A percentile compares a stretch with the other conserved stretches of the same genome.
Evolutionary conservation across 2,888 invertebrate genomes (phyloP).

Genomic region (Volucella zonaria): DNA sequence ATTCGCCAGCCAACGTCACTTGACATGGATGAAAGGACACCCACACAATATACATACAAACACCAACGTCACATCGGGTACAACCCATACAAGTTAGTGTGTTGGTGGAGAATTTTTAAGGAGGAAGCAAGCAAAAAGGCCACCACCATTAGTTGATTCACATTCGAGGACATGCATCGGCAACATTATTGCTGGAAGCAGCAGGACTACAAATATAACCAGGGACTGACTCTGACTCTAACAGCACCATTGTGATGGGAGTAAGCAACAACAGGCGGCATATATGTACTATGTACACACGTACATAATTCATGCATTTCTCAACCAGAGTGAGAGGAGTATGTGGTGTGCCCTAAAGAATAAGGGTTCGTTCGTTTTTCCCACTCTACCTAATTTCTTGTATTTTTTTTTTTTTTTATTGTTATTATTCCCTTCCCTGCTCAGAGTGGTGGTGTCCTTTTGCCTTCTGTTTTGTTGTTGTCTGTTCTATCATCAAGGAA

Average conservation of each 20-base stretch:
- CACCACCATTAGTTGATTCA: constrained; percentile 45
- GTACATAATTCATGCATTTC: constrained; percentile 65
- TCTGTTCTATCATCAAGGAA: no score
- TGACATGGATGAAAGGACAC: constrained; percentile 70
- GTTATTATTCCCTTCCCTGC: no score
- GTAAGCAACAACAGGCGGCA: constrained; percentile 59
- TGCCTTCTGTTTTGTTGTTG: constrained; percentile 41
- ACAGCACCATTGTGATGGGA: neutral
- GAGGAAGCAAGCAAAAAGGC: constrained; percentile 27
- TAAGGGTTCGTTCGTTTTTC: constrained; percentile 11
- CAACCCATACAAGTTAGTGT: constrained; percentile 28
- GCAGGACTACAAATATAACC: constrained; percentile 4
- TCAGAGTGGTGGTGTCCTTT: constrained; percentile 43
- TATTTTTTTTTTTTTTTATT: no score
- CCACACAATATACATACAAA: constrained; percentile 25
- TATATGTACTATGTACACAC: constrained; percentile 56
- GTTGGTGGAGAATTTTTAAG: constrained; percentile 12
- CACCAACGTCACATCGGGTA: constrained; percentile 9
- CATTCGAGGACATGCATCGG: constrained; percentile 51
- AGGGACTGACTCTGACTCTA: neutral
- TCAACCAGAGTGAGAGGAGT: constrained; percentile 20
- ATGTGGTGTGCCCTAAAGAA: constrained; percentile 39
- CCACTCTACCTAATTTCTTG: no score
- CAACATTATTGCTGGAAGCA: constrained; percentile 17
- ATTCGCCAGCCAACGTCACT: constrained; percentile 59